phyloP scores from a whole-genome alignment of 2,797 vertebrate species.

The Rhinichthys osculus region DNA sequence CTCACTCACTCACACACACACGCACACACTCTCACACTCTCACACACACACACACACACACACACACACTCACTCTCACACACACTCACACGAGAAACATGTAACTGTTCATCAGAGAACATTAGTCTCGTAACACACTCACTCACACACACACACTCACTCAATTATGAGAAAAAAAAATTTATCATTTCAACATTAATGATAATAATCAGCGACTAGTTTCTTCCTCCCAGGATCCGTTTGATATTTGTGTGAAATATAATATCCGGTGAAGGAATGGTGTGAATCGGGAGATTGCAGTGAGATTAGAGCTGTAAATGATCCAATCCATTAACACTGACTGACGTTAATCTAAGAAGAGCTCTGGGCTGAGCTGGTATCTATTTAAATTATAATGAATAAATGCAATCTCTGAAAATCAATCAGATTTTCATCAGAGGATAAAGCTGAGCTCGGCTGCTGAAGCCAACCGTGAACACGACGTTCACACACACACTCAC shows the following conservation, averaged over 20 bases:
- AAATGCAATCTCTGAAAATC: slow-evolving; percentile 36
- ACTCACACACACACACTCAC: too few species aligned
- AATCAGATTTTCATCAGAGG: slow-evolving; percentile 26
- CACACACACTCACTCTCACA: too few species aligned
- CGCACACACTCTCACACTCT: too few species aligned
- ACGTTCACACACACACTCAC: not conserved
- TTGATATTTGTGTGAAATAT: not conserved
- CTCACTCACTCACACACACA: not conserved
- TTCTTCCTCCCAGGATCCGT: not conserved
- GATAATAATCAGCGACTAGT: not conserved
- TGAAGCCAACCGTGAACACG: not conserved
- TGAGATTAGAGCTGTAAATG: slow-evolving; percentile 12
- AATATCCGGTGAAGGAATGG: not conserved
- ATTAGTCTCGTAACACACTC: too few species aligned
- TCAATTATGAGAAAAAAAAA: too few species aligned
- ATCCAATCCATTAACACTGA: slow-evolving; percentile 29
- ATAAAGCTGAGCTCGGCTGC: slow-evolving; percentile 29
- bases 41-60: too few species aligned
- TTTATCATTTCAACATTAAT: not conserved
- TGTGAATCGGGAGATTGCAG: not conserved
- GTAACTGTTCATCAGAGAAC: too few species aligned
- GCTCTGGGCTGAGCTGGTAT: slow-evolving; percentile 5
- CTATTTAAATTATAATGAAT: slow-evolving; percentile 42
- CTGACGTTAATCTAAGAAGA: slow-evolving; percentile 5
- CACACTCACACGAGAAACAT: too few species aligned